Evolutionary conservation across 2,113 vertebrate species (phyloP).

Genomic region (Vulpes ferrilata): DNA sequence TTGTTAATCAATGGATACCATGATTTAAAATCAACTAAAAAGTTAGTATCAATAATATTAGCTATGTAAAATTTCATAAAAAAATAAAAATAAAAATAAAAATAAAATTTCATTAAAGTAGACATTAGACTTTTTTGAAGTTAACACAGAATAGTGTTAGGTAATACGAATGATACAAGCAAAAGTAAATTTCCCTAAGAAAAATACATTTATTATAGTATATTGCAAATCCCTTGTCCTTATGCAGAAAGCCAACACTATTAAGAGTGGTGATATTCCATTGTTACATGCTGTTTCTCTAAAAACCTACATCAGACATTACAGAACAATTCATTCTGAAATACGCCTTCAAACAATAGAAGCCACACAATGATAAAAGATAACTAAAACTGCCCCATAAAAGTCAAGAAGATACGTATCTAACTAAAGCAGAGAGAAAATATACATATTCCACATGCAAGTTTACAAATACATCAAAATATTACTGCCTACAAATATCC

Average conservation of each 20-base stretch:
- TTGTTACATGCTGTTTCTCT: neutral
- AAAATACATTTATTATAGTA: neutral
- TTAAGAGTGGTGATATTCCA: neutral
- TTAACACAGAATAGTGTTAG: neutral
- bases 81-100: neutral
- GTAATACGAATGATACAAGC: neutral
- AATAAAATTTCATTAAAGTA: slow-evolving; percentile 40
- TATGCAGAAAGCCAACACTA: neutral
- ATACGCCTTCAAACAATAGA: neutral
- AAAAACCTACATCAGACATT: neutral
- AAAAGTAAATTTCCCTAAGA: slow-evolving; percentile 7
- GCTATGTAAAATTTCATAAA: slow-evolving; percentile 1
- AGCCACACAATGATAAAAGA: neutral
- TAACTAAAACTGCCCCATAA: neutral
- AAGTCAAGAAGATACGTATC: slow-evolving; percentile 12
- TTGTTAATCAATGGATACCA: neutral
- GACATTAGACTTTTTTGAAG: neutral
- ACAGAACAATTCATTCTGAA: neutral
- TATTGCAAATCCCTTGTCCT: neutral
- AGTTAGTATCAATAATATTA: neutral
- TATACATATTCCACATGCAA: neutral
- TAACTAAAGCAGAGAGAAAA: neutral
- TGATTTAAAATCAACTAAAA: slow-evolving; percentile 38
- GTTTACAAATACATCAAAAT: slow-evolving; percentile 37
- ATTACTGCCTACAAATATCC: slow-evolving; percentile 6